Base-by-base conservation (phyloP, 2,797 vertebrate species). In the Phylloscopus collybita region DNA sequence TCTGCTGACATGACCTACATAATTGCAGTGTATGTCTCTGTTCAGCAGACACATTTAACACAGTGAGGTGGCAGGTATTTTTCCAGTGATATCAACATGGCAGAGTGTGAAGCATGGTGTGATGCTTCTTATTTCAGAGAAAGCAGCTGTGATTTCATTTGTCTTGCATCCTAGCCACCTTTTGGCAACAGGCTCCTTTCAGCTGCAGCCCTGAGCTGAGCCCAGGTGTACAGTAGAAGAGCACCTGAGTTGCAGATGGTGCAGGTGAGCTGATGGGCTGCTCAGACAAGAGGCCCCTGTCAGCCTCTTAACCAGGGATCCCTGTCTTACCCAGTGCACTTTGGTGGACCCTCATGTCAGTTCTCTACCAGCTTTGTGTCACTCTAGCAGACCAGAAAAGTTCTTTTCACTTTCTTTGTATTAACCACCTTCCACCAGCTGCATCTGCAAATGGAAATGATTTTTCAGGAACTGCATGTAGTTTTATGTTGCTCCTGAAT, bases 401-500 rank as follows among this genome's bases (percentile, higher is more conserved):
- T 36, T 80, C 38, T 88, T 90, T 50, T 30, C 53, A 27, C 27
- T 49, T 80, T 53, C 61, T 93, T 82, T 93, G 80, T 75, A 66
- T 88, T 81, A 62, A 70, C n/a, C 26, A 7, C 34, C 59, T 80
- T 90, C 47, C 62, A 20, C 30, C 62, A 75, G 59, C 76, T 79
- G 65, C 59, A 25, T 84, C 32, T 88, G 59, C 67, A 61, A 60
- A 49, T 70, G 74, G 76, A 70, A 94, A 71, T 88, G 76, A 80
- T 80, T 84, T 72, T 60, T 80, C 67, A 29, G 91, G 80, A 93
- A 4, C 73, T 49, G 42, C 70, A 29, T 70, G 32, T 51, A 22
- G 60, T 90, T 92, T 93, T 88, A 42, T 83, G 65, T 60, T 89
- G 57, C 81, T 90, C 27, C 16, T 80, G 70, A 75, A 16, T 94